Conservation (phyloP, 2,888 invertebrate species). For the Caprella mutica region DNA sequence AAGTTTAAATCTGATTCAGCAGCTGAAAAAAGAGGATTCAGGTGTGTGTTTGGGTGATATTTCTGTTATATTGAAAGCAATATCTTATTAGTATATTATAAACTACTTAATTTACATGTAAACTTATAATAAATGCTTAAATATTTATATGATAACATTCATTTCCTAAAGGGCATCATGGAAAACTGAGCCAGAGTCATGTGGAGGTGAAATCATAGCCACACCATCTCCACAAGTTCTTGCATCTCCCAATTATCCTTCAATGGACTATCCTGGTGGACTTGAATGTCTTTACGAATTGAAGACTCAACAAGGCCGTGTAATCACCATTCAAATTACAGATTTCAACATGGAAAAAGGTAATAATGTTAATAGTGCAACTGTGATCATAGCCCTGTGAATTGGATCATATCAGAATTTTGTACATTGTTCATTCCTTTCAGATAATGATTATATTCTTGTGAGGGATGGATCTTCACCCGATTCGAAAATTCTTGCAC, state of each 20-base stretch:
- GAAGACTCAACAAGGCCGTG: slow-evolving; percentile 72
- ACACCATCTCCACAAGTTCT: slow-evolving; percentile 78
- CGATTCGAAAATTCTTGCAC: slow-evolving; percentile 68
- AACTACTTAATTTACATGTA: no score
- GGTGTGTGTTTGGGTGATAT: slow-evolving; percentile 18
- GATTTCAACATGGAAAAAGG: slow-evolving; percentile 56
- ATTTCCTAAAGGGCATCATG: slow-evolving; percentile 57
- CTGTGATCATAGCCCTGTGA: neutral
- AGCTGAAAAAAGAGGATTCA: slow-evolving; percentile 34
- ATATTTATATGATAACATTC: no score
- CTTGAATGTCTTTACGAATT: slow-evolving; percentile 88
- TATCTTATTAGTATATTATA: no score
- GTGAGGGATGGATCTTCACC: slow-evolving; percentile 84
- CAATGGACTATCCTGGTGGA: slow-evolving; percentile 82
- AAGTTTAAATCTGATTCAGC: slow-evolving; percentile 92
- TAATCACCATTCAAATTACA: slow-evolving; percentile 82
- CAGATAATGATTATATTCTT: slow-evolving; percentile 60
- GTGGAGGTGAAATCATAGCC: slow-evolving; percentile 76
- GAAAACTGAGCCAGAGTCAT: slow-evolving; percentile 87
- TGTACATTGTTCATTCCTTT: neutral
- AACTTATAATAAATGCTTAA: no score
- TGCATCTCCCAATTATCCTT: slow-evolving; percentile 79
- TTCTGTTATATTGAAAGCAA: no score
- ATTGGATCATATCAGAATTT: neutral
- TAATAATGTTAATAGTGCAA: neutral